These are phyloP conservation scores for Diphyllodes magnificus DNA, from an alignment of 2,113 vertebrate species.

Conservation along the genomic window DNA sequence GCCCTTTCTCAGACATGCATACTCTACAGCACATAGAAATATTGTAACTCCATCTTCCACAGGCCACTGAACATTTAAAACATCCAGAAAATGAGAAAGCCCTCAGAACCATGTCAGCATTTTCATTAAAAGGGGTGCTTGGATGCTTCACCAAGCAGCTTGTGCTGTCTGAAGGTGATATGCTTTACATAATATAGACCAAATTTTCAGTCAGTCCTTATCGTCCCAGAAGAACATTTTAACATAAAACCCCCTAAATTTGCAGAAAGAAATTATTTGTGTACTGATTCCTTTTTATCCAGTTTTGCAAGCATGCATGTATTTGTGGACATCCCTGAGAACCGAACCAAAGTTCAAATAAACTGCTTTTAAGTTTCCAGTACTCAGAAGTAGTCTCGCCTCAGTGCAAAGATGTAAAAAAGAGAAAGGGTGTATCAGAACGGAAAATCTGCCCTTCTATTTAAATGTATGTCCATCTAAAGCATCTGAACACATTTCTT, in stretches of 20 bases:
- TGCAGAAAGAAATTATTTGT: neutral
- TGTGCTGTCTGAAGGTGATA: neutral
- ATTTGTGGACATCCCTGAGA: neutral
- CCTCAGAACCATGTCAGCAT: neutral
- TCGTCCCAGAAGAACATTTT: neutral
- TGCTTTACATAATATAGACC: neutral
- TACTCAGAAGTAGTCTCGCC: neutral
- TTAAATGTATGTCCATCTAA: neutral
- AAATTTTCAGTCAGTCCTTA: neutral
- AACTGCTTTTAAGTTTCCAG: neutral
- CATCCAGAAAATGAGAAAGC: neutral
- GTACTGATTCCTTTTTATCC: neutral
- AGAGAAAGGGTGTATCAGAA: neutral
- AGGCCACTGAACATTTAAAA: neutral
- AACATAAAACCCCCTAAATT: neutral
- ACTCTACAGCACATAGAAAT: neutral
- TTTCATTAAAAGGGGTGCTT: neutral
- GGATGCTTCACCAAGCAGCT: neutral
- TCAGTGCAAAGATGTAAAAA: neutral
- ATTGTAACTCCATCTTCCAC: neutral
- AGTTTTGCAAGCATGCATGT: neutral
- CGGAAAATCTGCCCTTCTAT: neutral
- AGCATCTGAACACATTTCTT: neutral
- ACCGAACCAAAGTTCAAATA: neutral
- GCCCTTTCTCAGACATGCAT: neutral